These are phyloP conservation scores for Triplophysa rosa DNA, from an alignment of 2,113 vertebrate genomes.

Conservation along the genomic window DNA sequence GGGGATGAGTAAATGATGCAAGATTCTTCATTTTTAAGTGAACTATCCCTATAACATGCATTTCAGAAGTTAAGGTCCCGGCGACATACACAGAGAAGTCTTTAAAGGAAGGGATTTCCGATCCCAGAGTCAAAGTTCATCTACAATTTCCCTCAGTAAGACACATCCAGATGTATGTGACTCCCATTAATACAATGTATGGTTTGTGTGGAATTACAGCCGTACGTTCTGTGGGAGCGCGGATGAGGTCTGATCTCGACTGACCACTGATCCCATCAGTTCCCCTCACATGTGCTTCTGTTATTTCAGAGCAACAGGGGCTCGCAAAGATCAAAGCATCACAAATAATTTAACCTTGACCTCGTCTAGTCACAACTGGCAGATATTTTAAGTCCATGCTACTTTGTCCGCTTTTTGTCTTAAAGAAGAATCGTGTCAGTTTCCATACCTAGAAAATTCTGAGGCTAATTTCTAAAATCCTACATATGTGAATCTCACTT, in stretches of 20 bases:
- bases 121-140: slow-evolving; percentile 1
- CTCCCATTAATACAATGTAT: slow-evolving; percentile 20
- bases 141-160: background rate
- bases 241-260: slow-evolving; percentile 17
- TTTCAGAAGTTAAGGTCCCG: background rate
- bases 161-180: background rate
- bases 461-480: background rate
- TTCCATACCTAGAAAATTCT: no score
- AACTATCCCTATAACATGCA: background rate
- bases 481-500: no score
- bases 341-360: slow-evolving; percentile 17
- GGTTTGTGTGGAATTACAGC: slow-evolving; percentile 1
- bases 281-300: slow-evolving; percentile 4
- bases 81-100: background rate
- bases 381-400: background rate
- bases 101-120: slow-evolving; percentile 3
- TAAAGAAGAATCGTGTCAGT: no score
- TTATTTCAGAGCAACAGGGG: slow-evolving; percentile 1
- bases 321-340: background rate
- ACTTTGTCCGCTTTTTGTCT: no score
- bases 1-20: no score
- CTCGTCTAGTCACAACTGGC: background rate
- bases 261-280: background rate
- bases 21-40: no score
- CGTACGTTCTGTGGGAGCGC: background rate